Evolutionary conservation across 2,888 invertebrate genomes (phyloP).

Genomic region (Tanypteryx hageni): DNA sequence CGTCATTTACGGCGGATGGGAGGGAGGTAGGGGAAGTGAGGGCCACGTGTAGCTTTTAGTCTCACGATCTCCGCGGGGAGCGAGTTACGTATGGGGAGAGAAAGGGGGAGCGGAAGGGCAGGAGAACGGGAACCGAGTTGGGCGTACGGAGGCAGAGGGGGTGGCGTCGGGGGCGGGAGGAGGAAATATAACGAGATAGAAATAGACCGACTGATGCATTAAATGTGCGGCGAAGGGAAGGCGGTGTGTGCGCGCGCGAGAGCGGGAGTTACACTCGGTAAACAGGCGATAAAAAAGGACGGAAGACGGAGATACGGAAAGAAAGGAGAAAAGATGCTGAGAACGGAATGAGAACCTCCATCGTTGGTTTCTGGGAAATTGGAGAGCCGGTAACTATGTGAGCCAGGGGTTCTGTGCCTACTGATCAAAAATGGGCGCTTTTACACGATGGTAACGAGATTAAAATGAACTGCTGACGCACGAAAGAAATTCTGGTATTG

Average conservation of each 20-base stretch:
- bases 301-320: neutral
- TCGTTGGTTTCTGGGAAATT: neutral
- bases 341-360: neutral
- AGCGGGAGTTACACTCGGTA: neutral
- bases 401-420: neutral
- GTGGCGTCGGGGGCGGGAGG: neutral
- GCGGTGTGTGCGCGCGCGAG: neutral
- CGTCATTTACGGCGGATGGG: constrained; percentile 16
- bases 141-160: neutral
- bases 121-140: neutral
- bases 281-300: neutral
- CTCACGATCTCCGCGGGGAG: neutral
- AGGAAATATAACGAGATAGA: constrained; percentile 2
- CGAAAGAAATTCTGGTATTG: neutral
- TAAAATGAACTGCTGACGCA: neutral
- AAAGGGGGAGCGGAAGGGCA: no score
- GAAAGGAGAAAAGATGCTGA: constrained; percentile 1
- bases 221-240: neutral
- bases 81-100: no score
- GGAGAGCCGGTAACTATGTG: neutral
- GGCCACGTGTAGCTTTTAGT: constrained; percentile 29
- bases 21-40: neutral
- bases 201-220: constrained; percentile 17
- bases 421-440: neutral
- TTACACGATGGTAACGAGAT: neutral